Conservation (phyloP, 2,113 vertebrate genomes). For the Clarias magur region DNA sequence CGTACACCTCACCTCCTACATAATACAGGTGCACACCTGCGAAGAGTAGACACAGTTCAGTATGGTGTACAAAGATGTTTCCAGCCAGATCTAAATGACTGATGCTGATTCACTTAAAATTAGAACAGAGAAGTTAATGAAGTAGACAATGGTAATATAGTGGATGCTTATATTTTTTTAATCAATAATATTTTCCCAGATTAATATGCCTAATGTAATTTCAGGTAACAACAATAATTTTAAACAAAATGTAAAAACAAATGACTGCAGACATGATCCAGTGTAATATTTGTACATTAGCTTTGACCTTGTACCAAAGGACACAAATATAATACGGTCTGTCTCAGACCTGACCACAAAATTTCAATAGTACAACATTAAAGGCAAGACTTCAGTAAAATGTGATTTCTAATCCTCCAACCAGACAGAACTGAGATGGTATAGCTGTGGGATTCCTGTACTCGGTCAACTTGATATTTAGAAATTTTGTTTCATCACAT, state of each 20-base stretch:
- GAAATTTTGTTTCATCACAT: background rate
- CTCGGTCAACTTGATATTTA: constrained; percentile 37
- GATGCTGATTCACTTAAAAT: background rate
- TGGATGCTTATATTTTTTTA: background rate
- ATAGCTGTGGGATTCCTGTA: background rate
- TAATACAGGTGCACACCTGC: constrained; percentile 94
- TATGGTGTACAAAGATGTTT: background rate
- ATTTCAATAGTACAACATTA: background rate
- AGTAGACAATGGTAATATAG: background rate
- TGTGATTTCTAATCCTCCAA: constrained; percentile 1
- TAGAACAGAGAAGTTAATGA: background rate
- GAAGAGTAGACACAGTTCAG: background rate
- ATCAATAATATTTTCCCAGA: background rate
- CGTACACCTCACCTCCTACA: constrained; percentile 92
- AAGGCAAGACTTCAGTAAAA: background rate
- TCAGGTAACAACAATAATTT: background rate
- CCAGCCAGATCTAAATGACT: background rate
- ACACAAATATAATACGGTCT: background rate
- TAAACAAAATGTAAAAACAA: background rate
- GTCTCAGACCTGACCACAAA: background rate
- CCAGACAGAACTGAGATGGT: constrained; percentile 8
- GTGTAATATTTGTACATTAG: background rate
- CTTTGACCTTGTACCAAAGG: background rate
- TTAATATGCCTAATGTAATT: background rate
- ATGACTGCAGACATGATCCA: background rate